Percentiles rank a stretch among this genome's conserved stretches.
Conservation (phyloP, 2,113 vertebrate species). For the Recurvirostra avosetta region DNA sequence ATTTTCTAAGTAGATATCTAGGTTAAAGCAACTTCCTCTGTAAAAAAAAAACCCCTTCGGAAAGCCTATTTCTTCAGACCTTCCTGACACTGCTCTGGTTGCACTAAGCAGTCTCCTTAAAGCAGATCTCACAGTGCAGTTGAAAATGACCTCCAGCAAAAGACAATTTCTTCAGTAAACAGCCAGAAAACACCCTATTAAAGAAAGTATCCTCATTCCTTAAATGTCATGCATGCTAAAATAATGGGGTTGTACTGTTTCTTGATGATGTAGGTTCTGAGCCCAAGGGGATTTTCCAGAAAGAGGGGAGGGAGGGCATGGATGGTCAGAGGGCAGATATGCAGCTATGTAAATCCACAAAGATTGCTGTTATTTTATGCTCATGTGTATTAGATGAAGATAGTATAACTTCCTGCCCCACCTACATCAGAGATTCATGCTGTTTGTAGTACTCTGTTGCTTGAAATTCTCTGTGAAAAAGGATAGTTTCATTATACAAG, state of each 20-base stretch:
- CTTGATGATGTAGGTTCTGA: not conserved
- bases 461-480: not conserved
- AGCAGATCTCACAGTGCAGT: not conserved
- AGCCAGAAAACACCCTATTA: not conserved
- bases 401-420: not conserved
- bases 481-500: not conserved
- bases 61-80: not conserved
- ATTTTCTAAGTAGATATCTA: slow-evolving; percentile 13
- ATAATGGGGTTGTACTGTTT: not conserved
- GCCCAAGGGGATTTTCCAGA: slow-evolving; percentile 26
- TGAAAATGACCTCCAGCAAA: slow-evolving; percentile 24
- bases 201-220: slow-evolving; percentile 15
- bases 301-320: not conserved
- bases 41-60: not conserved
- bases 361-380: not conserved
- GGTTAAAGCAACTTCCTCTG: slow-evolving; percentile 32
- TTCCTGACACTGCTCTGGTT: not conserved
- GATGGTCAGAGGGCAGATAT: not conserved
- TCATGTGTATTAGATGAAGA: not conserved
- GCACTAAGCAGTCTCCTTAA: not conserved
- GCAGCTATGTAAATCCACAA: not conserved
- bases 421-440: not conserved
- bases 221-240: not conserved
- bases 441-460: not conserved
- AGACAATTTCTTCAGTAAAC: slow-evolving; percentile 6